phyloP scores from a whole-genome alignment of 1,140 invertebrate species.

The Phocides pigmalion region DNA sequence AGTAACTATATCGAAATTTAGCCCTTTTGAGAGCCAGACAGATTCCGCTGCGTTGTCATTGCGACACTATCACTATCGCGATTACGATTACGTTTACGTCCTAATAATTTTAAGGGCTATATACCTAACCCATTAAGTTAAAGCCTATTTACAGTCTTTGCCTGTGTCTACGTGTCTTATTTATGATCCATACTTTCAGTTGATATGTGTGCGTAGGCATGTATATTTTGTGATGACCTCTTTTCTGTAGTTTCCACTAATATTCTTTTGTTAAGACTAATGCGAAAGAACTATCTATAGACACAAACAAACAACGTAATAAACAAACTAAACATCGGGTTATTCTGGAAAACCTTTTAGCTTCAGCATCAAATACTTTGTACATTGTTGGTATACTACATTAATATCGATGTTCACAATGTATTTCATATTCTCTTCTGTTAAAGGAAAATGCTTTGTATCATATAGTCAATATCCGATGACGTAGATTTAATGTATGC shows the following conservation, averaged over 20 bases:
- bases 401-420: neutral
- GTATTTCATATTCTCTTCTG: neutral
- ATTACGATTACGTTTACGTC: no score
- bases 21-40: no score
- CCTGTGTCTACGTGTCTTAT: no score
- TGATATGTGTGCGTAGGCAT: no score
- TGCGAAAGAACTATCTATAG: neutral
- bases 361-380: constrained; percentile 1
- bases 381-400: constrained; percentile 1
- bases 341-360: constrained; percentile 14
- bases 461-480: neutral
- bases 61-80: no score
- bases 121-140: no score
- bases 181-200: no score
- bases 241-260: neutral
- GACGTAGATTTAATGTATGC: neutral
- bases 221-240: neutral
- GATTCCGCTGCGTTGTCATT: no score
- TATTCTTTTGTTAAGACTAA: neutral
- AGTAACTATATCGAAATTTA: no score
- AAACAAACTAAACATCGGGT: constrained; percentile 19
- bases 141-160: no score
- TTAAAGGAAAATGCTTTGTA: neutral
- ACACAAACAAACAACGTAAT: constrained; percentile 15
- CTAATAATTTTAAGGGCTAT: no score